phyloP scores from a whole-genome alignment of 2,797 vertebrate species.

The Myoxocephalus aenaeus region DNA sequence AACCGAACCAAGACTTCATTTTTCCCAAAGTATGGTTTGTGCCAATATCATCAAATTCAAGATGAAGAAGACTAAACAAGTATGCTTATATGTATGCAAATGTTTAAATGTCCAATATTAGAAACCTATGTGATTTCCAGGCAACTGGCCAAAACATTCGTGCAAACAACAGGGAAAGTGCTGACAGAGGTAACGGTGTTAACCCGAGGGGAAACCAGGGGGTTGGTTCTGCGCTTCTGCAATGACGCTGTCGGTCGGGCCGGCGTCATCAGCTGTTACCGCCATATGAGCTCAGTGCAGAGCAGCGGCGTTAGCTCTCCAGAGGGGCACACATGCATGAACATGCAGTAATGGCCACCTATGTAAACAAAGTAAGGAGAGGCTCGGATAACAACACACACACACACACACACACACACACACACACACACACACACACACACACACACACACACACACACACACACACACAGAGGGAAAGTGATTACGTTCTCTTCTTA shows the following conservation, averaged over 20 bases:
- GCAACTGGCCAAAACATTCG: slow-evolving; percentile 11
- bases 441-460: neutral
- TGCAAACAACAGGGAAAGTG: neutral
- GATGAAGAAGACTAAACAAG: neutral
- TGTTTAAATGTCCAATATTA: neutral
- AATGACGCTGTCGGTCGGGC: neutral
- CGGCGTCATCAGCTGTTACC: neutral
- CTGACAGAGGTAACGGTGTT: neutral
- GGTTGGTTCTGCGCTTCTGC: neutral
- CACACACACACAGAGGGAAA: neutral
- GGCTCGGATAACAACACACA: neutral
- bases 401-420: neutral
- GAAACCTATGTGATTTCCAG: neutral
- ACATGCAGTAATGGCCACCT: too few relatives aligned
- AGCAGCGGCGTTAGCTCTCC: neutral
- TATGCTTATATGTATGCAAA: too few relatives aligned
- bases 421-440: neutral
- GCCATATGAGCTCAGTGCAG: neutral
- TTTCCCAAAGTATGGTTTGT: neutral
- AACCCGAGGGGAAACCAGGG: neutral
- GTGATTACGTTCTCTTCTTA: neutral
- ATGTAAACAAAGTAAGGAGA: too few relatives aligned
- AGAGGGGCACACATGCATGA: neutral
- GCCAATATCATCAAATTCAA: neutral
- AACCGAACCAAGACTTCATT: slow-evolving; percentile 16